These are phyloP conservation scores for Ceratitis capitata DNA, from an alignment of 1,140 invertebrate species.

Conservation along the genomic window DNA sequence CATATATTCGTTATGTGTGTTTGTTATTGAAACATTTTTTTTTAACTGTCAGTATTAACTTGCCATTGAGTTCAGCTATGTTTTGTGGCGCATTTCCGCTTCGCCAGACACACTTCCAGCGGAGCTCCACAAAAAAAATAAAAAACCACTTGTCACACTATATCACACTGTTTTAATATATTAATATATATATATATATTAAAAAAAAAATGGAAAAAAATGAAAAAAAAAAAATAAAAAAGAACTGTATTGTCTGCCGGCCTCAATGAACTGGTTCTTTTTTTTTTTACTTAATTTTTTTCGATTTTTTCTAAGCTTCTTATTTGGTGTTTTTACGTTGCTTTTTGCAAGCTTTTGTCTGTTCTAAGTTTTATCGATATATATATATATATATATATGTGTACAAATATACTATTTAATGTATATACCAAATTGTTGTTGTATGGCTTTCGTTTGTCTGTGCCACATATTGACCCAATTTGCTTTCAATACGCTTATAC, in stretches of 20 bases:
- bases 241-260: neutral
- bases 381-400: neutral
- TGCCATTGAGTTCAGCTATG: neutral
- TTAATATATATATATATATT: neutral
- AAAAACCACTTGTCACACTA: conserved; percentile 2
- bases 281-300: neutral
- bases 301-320: conserved; percentile 8
- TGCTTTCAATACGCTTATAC: neutral
- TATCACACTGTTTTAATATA: neutral
- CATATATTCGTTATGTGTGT: neutral
- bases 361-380: neutral
- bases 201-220: neutral
- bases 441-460: neutral
- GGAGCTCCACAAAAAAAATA: neutral
- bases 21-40: neutral
- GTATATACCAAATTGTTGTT: neutral
- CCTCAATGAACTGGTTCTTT: neutral
- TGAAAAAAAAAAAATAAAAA: too few relatives aligned
- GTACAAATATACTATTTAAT: neutral
- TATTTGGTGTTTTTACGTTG: neutral
- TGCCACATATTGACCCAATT: conserved; percentile 19
- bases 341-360: neutral
- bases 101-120: neutral
- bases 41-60: conserved; percentile 4
- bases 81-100: neutral